Evolutionary conservation across 2,113 vertebrate genomes (phyloP).

Genomic region (Onychostoma macrolepis): DNA sequence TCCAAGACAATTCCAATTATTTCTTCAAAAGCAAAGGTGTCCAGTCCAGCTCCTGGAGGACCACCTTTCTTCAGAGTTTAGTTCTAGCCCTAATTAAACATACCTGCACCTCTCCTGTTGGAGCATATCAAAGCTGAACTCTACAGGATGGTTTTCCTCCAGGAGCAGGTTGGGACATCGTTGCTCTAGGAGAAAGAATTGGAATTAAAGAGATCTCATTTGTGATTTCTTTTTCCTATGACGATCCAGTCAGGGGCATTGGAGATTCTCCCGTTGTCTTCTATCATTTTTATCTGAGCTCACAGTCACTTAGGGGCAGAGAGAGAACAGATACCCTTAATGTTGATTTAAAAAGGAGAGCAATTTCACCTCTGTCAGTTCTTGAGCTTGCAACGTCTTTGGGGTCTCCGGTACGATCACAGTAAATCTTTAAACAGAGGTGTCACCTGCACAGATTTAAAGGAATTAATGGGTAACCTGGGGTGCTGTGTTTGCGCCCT

Average conservation of each 20-base stretch:
- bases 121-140: not conserved
- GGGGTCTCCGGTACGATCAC: constrained; percentile 53
- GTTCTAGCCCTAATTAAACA: not conserved
- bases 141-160: not conserved
- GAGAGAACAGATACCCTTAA: constrained; percentile 23
- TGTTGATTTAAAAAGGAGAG: constrained; percentile 39
- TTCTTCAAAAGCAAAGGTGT: not conserved
- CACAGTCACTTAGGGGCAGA: not conserved
- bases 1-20: not conserved
- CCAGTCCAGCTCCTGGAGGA: not conserved
- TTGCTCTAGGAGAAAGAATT: not conserved
- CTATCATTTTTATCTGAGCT: constrained; percentile 5
- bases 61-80: not conserved
- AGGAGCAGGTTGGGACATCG: not conserved
- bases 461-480: constrained; percentile 65
- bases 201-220: not conserved
- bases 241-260: not conserved
- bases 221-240: not conserved
- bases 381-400: constrained; percentile 18
- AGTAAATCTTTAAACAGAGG: constrained; percentile 73
- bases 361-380: constrained; percentile 37
- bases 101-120: not conserved
- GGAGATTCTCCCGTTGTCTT: not conserved
- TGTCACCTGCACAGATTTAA: constrained; percentile 69
- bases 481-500: constrained; percentile 3